Percentiles rank a stretch among this genome's conserved stretches.
phyloP scores from a whole-genome alignment of 1,140 invertebrate species.

The Eurytemora carolleeae region DNA sequence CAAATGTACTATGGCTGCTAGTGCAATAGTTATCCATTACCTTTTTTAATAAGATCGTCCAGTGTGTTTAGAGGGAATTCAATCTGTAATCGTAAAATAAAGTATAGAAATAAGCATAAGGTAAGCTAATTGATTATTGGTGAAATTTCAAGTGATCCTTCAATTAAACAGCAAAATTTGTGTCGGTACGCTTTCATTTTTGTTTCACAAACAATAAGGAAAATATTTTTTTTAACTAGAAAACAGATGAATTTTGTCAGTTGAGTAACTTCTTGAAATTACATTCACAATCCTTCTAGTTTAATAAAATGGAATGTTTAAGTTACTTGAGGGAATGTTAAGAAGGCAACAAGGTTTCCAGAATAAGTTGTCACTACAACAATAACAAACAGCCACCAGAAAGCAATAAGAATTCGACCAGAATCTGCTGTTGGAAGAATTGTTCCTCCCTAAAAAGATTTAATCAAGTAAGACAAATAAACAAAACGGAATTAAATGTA shows the following conservation, averaged over 20 bases:
- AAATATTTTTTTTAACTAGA: constrained; percentile 43
- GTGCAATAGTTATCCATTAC: background rate
- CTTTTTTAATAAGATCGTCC: constrained; percentile 5
- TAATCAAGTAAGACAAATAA: constrained; percentile 23
- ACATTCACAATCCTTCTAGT: constrained; percentile 40
- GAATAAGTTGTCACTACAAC: constrained; percentile 77
- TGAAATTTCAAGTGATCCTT: too few species aligned
- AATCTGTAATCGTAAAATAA: too few species aligned
- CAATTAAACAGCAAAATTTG: background rate
- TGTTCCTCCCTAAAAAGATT: too few species aligned
- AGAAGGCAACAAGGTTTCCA: constrained; percentile 72
- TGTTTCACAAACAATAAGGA: constrained; percentile 45
- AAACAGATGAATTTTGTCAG: too few species aligned
- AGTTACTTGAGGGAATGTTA: constrained; percentile 74
- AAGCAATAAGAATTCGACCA: constrained; percentile 61
- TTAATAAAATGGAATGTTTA: constrained; percentile 46
- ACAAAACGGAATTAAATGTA: constrained; percentile 33
- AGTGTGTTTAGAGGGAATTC: constrained; percentile 2
- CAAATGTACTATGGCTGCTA: too few species aligned
- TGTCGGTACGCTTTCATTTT: background rate
- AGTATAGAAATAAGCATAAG: too few species aligned
- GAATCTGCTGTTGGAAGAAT: constrained; percentile 60
- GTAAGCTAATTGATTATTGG: too few species aligned
- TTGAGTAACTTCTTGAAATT: constrained; percentile 28
- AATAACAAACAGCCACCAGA: constrained; percentile 81